Evolutionary conservation across 1,140 invertebrate species (phyloP), one percentile per base, ranked within the genome.

Genomic region (Drosophila triauraria): DNA sequence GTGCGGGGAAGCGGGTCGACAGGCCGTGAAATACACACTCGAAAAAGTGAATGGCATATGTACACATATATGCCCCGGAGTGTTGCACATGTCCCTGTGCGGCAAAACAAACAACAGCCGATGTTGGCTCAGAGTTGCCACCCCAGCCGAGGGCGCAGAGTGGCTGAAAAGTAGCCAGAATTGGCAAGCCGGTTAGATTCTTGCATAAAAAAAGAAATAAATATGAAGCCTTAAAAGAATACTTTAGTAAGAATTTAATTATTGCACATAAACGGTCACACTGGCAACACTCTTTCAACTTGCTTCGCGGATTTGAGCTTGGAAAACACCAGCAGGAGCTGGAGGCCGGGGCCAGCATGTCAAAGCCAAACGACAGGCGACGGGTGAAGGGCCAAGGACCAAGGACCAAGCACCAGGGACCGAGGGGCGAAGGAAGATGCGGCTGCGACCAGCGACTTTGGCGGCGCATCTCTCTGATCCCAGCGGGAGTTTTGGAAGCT

Each of bases 81-180:
- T 92, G 87, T 85, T 92, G 91, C 91, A 92, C 91, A 92, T 92
- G 91, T 92, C 91, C 75, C 87, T 86, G 82, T 82, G 84, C 78
- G 84, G 78, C 83, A 88, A 72, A 81, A 84, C 78, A 90, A 88
- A 91, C 82, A 78, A 48, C 32, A 74, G 70, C 53, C 54, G 69
- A 78, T 80, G 69, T 61, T 54, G 25, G 20, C 13, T 15, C 35
- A 53, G 60, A 44, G 48, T 23, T 70, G 63, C 15, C 47, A 46
- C 1, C 30, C 23, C 6, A 10, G 20, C 1, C 15, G 15, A 17
- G 13, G 15, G 3, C 23, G 3, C 23, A 27, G 30, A 20, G 42
- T 62, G 15, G n/a, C 32, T 2, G 2, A 40, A 68, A 40, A 65
- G 30, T 20, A 38, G 13, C 23, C 20, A 23, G 23, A 53, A 9